A percentile compares a stretch with the other conserved stretches of the same genome.
Conservation (phyloP, 1,140 invertebrate genomes). For the Chironomus striatipennis region DNA sequence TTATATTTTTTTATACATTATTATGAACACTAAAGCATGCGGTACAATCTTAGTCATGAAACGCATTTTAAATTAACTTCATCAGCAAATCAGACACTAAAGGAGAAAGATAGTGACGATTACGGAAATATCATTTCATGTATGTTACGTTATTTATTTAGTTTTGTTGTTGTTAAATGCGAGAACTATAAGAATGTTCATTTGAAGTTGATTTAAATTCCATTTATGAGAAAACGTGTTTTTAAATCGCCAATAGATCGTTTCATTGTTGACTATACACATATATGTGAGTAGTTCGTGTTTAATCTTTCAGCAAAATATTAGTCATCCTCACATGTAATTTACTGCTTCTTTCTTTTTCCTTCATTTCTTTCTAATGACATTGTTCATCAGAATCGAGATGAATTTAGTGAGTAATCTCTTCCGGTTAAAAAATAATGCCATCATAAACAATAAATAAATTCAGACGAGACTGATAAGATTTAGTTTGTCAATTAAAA, state of each 20-base stretch:
- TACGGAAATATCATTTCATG: not conserved
- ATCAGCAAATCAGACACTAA: not conserved
- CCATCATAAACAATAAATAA: no score
- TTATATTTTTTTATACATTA: no score
- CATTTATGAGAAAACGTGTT: constrained; percentile 13
- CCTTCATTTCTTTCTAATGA: not conserved
- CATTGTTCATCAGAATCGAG: no score
- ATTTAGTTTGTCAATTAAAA: no score
- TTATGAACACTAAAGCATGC: no score
- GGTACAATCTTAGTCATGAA: no score
- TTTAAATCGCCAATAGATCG: not conserved
- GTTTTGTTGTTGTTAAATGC: not conserved
- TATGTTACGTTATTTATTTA: not conserved
- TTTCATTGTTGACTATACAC: no score
- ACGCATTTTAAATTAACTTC: not conserved
- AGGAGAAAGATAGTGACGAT: not conserved
- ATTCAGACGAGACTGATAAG: no score
- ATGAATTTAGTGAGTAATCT: no score
- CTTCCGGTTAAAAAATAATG: no score
- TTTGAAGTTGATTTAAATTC: constrained; percentile 9
- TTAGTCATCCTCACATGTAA: not conserved
- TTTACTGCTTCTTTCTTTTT: not conserved
- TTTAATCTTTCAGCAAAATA: not conserved
- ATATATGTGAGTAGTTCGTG: no score
- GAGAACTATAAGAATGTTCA: not conserved